These are phyloP conservation scores for Rotaria macrura DNA, from an alignment of 2,888 invertebrate genomes.

Conservation along the genomic window DNA sequence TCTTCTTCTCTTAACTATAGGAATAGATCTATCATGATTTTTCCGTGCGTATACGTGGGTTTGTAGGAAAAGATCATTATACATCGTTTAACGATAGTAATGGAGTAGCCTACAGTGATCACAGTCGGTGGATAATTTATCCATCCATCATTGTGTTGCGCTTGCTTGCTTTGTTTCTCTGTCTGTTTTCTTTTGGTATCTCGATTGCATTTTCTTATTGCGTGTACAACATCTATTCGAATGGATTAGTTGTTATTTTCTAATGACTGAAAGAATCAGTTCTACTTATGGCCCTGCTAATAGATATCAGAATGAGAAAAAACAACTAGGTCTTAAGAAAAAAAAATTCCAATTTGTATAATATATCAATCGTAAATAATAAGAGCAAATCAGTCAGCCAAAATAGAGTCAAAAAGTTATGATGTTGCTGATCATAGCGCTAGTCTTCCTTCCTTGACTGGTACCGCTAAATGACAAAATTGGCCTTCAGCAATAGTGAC, in stretches of 20 bases:
- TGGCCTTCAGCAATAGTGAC: neutral
- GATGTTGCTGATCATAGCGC: neutral
- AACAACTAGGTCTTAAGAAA: neutral
- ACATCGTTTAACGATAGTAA: neutral
- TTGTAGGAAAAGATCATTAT: neutral
- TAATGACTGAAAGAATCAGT: neutral
- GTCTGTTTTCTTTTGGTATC: neutral
- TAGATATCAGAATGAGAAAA: neutral
- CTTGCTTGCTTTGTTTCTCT: neutral
- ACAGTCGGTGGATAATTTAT: conserved; percentile 6
- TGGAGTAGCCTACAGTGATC: neutral
- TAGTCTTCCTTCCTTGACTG: neutral
- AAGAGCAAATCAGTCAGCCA: neutral
- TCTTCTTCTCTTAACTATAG: neutral
- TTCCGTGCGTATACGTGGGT: neutral
- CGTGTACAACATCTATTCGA: neutral
- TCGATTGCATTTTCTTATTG: neutral
- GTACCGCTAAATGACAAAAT: neutral
- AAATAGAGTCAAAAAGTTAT: neutral
- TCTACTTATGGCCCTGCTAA: neutral
- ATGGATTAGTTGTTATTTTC: neutral
- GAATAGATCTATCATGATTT: neutral
- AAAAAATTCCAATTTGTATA: neutral
- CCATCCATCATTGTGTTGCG: neutral
- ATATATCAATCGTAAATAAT: conserved; percentile 8